These are phyloP conservation scores for Botia almorhae DNA, from an alignment of 2,797 vertebrate genomes.

Conservation along the genomic window DNA sequence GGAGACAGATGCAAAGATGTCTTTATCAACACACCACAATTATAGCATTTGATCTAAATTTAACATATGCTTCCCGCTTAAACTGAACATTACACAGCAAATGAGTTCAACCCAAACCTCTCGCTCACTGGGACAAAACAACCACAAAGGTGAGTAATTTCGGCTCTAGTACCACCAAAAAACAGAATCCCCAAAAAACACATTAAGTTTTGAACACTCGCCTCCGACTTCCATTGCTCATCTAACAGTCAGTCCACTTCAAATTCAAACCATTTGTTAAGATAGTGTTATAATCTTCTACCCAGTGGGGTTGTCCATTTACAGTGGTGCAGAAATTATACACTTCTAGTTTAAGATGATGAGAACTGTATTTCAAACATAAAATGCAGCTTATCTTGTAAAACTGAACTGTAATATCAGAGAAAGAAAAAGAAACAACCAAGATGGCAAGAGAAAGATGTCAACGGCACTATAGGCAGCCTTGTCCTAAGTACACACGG, in stretches of 20 bases:
- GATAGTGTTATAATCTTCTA: background rate
- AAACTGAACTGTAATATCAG: background rate
- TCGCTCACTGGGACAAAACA: constrained; percentile 36
- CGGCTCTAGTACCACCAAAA: background rate
- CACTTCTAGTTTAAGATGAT: background rate
- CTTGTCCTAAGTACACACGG: constrained; percentile 42
- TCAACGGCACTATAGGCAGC: constrained; percentile 9
- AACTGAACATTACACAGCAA: constrained; percentile 65
- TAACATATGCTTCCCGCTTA: constrained; percentile 64
- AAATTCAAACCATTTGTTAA: background rate
- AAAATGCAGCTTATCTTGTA: background rate
- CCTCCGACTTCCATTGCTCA: background rate
- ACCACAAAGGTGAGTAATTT: constrained; percentile 16
- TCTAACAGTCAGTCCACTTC: background rate
- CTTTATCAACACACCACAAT: constrained; percentile 78
- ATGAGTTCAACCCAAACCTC: constrained; percentile 59
- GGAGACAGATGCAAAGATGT: constrained; percentile 71
- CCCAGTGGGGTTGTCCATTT: background rate
- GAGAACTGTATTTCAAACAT: background rate
- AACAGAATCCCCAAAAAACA: background rate
- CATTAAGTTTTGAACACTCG: background rate
- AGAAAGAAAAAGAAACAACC: background rate
- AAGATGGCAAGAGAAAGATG: background rate
- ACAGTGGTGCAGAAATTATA: background rate
- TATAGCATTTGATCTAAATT: constrained; percentile 80